phyloP scores from a whole-genome alignment of 2,113 vertebrate species.

The Axis porcinus region DNA sequence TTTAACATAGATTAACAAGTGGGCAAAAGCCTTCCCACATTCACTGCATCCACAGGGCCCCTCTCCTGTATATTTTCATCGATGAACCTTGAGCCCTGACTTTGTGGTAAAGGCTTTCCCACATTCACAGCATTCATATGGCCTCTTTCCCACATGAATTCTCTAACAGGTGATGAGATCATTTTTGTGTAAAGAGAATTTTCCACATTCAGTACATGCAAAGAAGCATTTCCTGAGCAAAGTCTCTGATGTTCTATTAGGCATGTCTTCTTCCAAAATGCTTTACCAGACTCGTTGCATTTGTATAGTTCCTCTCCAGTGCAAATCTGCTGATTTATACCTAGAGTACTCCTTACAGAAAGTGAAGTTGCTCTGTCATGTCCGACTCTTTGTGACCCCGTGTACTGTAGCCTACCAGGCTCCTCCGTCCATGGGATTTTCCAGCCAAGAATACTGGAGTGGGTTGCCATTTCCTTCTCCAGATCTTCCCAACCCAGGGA shows the following conservation, averaged over 20 bases:
- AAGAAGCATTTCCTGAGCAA: slow-evolving; percentile 9
- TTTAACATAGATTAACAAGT: slow-evolving; percentile 7
- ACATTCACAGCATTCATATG: neutral
- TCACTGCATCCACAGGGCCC: neutral
- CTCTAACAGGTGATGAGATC: slow-evolving; percentile 25
- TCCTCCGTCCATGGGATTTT: neutral
- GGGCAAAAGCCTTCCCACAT: neutral
- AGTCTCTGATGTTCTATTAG: neutral
- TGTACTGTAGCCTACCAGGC: neutral
- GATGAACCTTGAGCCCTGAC: neutral
- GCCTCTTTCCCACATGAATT: neutral
- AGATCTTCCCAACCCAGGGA: neutral
- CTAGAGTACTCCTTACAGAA: neutral
- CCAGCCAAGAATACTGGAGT: neutral
- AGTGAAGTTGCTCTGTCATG: neutral
- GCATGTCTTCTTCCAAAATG: neutral
- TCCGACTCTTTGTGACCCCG: neutral
- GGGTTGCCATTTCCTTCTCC: neutral
- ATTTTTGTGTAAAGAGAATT: slow-evolving; percentile 9
- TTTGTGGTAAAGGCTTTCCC: neutral
- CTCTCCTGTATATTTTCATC: neutral
- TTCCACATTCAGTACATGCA: neutral
- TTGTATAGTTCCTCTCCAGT: neutral
- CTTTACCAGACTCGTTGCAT: neutral
- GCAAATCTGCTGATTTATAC: neutral